A percentile compares a stretch with the other conserved stretches of the same genome.
Conservation (phyloP, 2,113 vertebrate genomes). For the Myocastor coypus region DNA sequence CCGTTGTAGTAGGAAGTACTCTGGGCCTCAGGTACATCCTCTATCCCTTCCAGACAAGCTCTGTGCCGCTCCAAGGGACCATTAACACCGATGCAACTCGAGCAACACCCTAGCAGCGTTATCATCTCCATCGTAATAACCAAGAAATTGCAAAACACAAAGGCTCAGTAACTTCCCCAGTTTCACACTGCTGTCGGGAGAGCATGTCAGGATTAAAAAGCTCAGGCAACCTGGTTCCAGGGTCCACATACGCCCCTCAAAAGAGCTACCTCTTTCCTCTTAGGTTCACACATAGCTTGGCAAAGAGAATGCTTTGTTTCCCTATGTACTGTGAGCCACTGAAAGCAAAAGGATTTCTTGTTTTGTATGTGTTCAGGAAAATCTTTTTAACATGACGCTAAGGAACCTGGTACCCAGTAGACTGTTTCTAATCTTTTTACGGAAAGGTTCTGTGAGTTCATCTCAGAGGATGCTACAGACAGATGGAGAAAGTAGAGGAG, state of each 20-base stretch:
- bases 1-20: too few relatives aligned
- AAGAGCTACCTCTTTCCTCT: neutral
- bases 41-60: neutral
- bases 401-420: neutral
- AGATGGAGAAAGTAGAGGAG: neutral
- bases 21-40: neutral
- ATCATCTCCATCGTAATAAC: neutral
- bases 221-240: neutral
- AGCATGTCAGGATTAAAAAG: neutral
- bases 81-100: neutral
- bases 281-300: neutral
- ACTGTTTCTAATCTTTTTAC: neutral
- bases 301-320: neutral
- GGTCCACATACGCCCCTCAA: neutral
- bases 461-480: neutral
- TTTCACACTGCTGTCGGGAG: neutral
- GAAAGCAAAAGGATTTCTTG: neutral
- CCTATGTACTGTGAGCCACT: neutral
- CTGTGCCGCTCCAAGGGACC: rapidly evolving
- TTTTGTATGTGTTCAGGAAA: neutral
- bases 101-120: neutral
- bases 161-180: neutral
- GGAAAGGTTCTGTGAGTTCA: neutral
- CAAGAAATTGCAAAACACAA: neutral
- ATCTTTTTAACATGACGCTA: neutral